Evolutionary conservation across 2,888 invertebrate genomes (phyloP), one percentile per base, ranked within the genome.

Genomic region (Adela reaumurella): DNA sequence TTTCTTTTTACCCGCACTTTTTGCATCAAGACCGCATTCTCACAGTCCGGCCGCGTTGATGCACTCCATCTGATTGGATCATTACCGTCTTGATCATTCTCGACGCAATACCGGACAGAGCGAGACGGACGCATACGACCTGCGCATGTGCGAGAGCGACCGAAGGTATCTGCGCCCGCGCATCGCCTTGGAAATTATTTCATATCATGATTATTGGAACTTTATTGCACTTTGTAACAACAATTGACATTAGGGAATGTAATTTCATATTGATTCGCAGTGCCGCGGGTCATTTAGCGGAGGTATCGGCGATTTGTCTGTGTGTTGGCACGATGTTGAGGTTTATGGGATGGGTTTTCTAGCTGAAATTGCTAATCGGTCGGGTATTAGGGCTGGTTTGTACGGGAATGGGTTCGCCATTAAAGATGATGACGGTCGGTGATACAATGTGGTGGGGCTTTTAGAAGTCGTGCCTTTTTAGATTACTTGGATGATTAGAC

Each of bases 171-270:
- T 53, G 52, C 60, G 62, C 64, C 58, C 61, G 67, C 68, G 67
- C 71, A 77, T 74, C 74, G 68, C 64, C 19, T 63, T 68, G 72
- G 64, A 65, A 77, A 78, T 78, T 78, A 77, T 74, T 74, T 64
- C 73, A 73, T 74, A 78, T 76, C 76, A 74, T 77, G 77, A 78
- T 76, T 76, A 77, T 77, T 76, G 77, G 76, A 76, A 76, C 76
- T 76, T 77, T 78, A 78, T 78, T 78, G 78, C 77, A 74, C 78
- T 76, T 73, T 66, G 78, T 76, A 78, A 77, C 76, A 77, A 78
- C 78, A 78, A 78, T 78, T 78, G 78, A 78, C 77, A 78, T 78
- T 77, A 78, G 77, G 76, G 74, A 76, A 76, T 77, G 74, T 76
- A 78, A 78, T 78, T 76, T 76, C 71, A 76, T 74, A 78, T 78